Evolutionary conservation across 2,888 invertebrate genomes (phyloP).

Genomic region (Dryobota labecula): DNA sequence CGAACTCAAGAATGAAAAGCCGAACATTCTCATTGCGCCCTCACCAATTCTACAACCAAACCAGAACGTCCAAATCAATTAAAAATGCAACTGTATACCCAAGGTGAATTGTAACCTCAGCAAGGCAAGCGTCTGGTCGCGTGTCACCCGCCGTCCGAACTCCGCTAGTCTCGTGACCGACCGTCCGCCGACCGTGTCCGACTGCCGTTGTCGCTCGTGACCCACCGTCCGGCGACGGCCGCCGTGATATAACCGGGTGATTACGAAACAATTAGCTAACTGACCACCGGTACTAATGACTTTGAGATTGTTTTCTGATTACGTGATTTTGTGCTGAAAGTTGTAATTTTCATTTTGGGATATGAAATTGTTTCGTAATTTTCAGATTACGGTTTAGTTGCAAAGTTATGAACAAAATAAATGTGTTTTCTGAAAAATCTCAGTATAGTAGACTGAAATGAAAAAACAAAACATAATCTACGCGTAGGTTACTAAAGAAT

Average conservation of each 20-base stretch:
- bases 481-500: too few relatives aligned
- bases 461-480: background rate
- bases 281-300: constrained; percentile 10
- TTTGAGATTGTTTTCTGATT: constrained; percentile 36
- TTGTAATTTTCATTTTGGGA: constrained; percentile 1
- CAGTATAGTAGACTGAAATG: background rate
- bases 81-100: background rate
- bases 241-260: constrained; percentile 37
- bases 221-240: constrained; percentile 1
- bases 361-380: constrained; percentile 2
- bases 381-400: background rate
- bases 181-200: constrained; percentile 26
- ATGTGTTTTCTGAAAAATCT: background rate
- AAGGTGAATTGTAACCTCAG: constrained; percentile 4
- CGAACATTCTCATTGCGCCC: too few relatives aligned
- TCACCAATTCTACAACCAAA: too few relatives aligned
- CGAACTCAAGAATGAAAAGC: too few relatives aligned
- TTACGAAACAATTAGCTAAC: constrained; percentile 50
- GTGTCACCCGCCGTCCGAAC: constrained; percentile 27
- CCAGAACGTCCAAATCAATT: too few relatives aligned
- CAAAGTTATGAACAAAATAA: background rate
- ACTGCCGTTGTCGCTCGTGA: constrained; percentile 4
- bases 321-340: constrained; percentile 22
- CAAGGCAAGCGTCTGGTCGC: constrained; percentile 22
- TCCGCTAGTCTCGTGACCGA: constrained; percentile 36